Conservation (phyloP, 2,888 invertebrate genomes). For the Antitype chi region DNA sequence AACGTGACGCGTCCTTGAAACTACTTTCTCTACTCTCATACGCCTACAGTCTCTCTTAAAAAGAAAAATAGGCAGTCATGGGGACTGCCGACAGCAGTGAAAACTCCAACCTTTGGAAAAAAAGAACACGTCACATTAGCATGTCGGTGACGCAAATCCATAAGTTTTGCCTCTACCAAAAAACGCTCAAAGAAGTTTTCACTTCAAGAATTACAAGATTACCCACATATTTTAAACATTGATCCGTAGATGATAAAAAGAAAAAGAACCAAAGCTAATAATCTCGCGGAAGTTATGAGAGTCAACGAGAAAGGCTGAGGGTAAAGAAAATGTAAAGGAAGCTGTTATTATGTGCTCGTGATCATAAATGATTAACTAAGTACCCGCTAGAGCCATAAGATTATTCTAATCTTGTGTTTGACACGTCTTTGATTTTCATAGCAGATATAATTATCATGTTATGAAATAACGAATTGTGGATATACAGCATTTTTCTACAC, state of each 20-base stretch:
- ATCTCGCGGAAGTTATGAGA: conserved; percentile 25
- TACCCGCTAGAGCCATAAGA: conserved; percentile 26
- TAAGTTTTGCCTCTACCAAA: too few species aligned
- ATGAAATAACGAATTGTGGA: conserved; percentile 1
- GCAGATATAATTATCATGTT: background rate
- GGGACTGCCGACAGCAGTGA: too few species aligned
- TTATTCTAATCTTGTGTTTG: conserved; percentile 42
- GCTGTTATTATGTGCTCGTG: conserved; percentile 43
- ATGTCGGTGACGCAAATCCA: too few species aligned
- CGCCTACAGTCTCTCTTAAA: too few species aligned
- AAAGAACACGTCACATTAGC: too few species aligned
- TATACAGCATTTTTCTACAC: background rate
- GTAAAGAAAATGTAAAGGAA: conserved; percentile 27
- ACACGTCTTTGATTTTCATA: conserved; percentile 33
- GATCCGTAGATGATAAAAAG: background rate
- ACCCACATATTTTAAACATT: too few species aligned
- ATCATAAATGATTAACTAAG: conserved; percentile 45
- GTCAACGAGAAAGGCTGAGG: conserved; percentile 24
- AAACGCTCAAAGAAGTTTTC: too few species aligned
- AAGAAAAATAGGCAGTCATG: too few species aligned
- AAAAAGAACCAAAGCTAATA: conserved; percentile 2
- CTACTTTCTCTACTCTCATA: background rate
- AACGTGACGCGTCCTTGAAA: too few species aligned
- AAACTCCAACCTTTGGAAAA: too few species aligned
- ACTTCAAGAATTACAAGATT: too few species aligned